Evolutionary conservation across 2,113 vertebrate species (phyloP).

Genomic region (Paradoxurus hermaphroditus): DNA sequence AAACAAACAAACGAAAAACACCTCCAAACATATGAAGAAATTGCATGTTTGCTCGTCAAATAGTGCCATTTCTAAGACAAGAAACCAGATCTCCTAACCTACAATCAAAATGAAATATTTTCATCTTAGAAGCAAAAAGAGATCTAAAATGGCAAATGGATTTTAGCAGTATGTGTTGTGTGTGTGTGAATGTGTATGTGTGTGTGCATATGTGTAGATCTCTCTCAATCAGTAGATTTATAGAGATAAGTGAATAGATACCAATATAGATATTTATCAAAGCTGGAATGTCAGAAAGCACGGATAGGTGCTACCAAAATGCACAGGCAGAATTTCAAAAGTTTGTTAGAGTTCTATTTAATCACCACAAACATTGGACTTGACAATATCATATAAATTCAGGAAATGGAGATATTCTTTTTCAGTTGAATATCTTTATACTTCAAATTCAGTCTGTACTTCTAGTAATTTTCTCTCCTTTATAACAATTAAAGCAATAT

Average conservation of each 20-base stretch:
- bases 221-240: background rate
- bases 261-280: background rate
- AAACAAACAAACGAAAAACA: too few relatives aligned
- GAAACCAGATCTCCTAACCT: background rate
- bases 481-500: background rate
- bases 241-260: background rate
- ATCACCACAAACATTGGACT: background rate
- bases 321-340: background rate
- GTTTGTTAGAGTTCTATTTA: background rate
- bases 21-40: background rate
- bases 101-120: background rate
- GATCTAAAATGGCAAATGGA: background rate
- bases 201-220: background rate
- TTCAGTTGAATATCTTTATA: background rate
- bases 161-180: background rate
- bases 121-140: background rate
- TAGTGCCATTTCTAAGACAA: background rate
- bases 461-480: background rate
- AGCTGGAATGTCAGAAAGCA: background rate
- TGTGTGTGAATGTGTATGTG: background rate
- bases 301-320: background rate
- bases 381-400: background rate
- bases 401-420: background rate
- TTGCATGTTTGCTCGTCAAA: background rate
- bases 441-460: background rate